Evolutionary conservation across 2,888 invertebrate species (phyloP).

Genomic region (Peribatodes rhomboidaria): DNA sequence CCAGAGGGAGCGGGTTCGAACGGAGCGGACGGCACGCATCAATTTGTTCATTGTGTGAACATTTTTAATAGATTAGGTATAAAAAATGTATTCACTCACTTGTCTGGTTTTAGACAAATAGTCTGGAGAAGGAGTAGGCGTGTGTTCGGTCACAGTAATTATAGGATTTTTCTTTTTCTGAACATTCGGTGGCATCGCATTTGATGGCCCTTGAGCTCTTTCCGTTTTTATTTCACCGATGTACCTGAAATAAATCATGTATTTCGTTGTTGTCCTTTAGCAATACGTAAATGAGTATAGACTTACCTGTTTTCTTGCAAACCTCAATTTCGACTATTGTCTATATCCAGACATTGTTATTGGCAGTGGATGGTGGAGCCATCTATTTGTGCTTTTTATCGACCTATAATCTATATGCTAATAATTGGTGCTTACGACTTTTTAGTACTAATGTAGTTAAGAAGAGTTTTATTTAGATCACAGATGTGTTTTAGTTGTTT

Average conservation of each 20-base stretch:
- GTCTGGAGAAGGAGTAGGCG: slow-evolving; percentile 96
- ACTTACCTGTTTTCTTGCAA: slow-evolving; percentile 14
- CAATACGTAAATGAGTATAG: neutral
- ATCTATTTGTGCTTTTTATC: neutral
- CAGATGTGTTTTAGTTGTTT: slow-evolving; percentile 3
- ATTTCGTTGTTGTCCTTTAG: neutral
- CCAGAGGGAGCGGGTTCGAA: too few species aligned
- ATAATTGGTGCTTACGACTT: neutral
- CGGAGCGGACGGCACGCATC: too few species aligned
- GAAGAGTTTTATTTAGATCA: neutral
- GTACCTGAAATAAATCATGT: slow-evolving; percentile 84
- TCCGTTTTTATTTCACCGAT: slow-evolving; percentile 90
- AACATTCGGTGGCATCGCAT: slow-evolving; percentile 76
- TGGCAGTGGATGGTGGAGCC: neutral
- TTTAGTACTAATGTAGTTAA: neutral
- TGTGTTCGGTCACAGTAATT: slow-evolving; percentile 98
- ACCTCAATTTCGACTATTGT: neutral
- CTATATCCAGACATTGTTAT: neutral
- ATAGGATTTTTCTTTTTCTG: slow-evolving; percentile 95
- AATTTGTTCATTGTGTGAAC: too few species aligned
- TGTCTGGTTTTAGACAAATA: slow-evolving; percentile 90
- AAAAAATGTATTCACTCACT: slow-evolving; percentile 59
- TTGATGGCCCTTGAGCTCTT: slow-evolving; percentile 83
- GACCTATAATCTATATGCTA: neutral
- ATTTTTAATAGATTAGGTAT: too few species aligned